These are phyloP conservation scores for Delphinapterus leucas DNA, from an alignment of 2,113 vertebrate genomes.

Conservation along the genomic window DNA sequence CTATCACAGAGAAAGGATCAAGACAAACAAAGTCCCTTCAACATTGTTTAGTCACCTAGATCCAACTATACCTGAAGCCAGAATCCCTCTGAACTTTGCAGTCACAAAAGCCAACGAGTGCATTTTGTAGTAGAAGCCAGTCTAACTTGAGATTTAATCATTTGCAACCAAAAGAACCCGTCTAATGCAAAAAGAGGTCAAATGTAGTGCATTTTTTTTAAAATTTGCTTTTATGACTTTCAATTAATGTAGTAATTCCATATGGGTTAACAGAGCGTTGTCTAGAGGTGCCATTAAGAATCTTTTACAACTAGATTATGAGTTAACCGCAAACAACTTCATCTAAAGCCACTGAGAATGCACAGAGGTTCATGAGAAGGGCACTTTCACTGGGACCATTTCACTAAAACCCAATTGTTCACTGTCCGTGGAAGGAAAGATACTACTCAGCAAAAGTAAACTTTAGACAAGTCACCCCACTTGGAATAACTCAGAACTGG, in stretches of 20 bases:
- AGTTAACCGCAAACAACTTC: background rate
- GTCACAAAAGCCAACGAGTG: background rate
- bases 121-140: background rate
- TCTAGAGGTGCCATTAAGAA: background rate
- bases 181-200: background rate
- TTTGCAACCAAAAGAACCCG: background rate
- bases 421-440: background rate
- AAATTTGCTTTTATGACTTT: background rate
- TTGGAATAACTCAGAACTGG: background rate
- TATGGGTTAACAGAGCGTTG: background rate
- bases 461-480: background rate
- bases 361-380: background rate
- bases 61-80: background rate
- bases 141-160: background rate
- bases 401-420: background rate
- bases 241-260: background rate
- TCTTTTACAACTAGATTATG: background rate
- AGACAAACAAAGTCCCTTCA: background rate
- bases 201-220: background rate
- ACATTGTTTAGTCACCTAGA: background rate
- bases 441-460: background rate
- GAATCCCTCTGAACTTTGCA: background rate
- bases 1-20: background rate
- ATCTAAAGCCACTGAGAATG: background rate
- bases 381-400: background rate